Percentiles rank a stretch among this genome's conserved stretches.
Conservation (phyloP, 2,113 vertebrate species). For the Lampris megalopsis region DNA sequence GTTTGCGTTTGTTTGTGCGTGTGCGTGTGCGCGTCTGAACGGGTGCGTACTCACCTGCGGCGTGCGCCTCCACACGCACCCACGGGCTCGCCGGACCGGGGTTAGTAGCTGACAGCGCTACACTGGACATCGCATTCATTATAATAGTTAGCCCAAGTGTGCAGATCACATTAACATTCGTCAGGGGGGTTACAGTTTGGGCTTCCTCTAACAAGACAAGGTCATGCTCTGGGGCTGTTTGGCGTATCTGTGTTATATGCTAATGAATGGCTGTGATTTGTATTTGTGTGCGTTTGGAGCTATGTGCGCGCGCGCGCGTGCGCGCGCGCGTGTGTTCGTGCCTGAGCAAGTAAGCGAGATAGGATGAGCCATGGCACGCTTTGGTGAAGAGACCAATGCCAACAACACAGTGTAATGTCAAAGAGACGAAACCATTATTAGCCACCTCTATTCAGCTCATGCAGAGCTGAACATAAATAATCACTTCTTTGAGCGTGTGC, state of each 20-base stretch:
- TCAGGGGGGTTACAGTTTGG: conserved; percentile 65
- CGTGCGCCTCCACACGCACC: conserved; percentile 27
- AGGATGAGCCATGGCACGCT: conserved; percentile 10
- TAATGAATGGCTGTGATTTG: conserved; percentile 39
- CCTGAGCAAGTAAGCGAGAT: background rate
- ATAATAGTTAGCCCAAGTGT: conserved; percentile 66
- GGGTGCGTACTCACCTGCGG: conserved; percentile 53
- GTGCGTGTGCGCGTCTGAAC: background rate
- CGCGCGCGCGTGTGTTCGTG: conserved; percentile 9
- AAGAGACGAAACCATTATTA: background rate
- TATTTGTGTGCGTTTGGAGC: conserved; percentile 37
- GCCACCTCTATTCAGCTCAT: background rate
- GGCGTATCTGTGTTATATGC: conserved; percentile 39
- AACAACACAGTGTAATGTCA: background rate
- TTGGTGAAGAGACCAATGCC: background rate
- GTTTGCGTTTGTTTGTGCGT: background rate
- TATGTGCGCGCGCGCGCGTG: conserved; percentile 18
- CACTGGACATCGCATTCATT: conserved; percentile 43
- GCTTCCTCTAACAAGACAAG: conserved; percentile 64
- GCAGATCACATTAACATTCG: conserved; percentile 69
- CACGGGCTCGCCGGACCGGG: conserved; percentile 11
- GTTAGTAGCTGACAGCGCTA: conserved; percentile 12
- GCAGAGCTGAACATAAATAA: too few relatives aligned
- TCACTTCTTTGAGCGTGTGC: background rate
- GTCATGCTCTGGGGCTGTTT: conserved; percentile 67